Percentiles rank a stretch among this genome's conserved stretches.
These are phyloP conservation scores for Zaprionus capensis DNA, from an alignment of 1,140 invertebrate genomes.

Conservation along the genomic window DNA sequence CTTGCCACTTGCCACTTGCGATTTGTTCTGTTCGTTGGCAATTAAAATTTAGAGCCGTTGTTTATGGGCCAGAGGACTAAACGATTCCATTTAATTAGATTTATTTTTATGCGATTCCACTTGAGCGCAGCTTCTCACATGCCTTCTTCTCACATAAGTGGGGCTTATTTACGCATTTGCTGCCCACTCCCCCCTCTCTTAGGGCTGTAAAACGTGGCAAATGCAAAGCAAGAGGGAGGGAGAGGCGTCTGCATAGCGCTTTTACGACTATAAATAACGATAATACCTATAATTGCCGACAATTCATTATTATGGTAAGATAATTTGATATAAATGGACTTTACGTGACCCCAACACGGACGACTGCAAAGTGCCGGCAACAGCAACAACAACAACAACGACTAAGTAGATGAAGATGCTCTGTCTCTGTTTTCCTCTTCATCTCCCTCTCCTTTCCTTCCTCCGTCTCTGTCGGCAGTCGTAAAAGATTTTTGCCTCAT, in stretches of 20 bases:
- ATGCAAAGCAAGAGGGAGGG: slow-evolving; percentile 40
- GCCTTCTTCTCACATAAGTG: slow-evolving; percentile 26
- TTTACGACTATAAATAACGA: slow-evolving; percentile 83
- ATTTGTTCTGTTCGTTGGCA: slow-evolving; percentile 29
- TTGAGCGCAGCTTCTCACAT: slow-evolving; percentile 24
- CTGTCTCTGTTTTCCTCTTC: neutral
- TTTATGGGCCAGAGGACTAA: slow-evolving; percentile 47
- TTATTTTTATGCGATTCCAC: slow-evolving; percentile 65
- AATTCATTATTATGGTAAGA: slow-evolving; percentile 84
- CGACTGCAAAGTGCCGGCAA: slow-evolving; percentile 40
- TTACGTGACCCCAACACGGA: slow-evolving; percentile 77
- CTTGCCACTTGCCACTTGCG: slow-evolving; percentile 19
- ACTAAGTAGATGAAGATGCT: slow-evolving; percentile 48
- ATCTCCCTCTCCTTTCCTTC: neutral
- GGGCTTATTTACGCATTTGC: slow-evolving; percentile 52
- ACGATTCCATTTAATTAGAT: slow-evolving; percentile 76
- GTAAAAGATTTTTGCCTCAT: slow-evolving; percentile 40
- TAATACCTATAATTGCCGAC: slow-evolving; percentile 84
- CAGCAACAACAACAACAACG: slow-evolving; percentile 19
- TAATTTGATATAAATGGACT: slow-evolving; percentile 84
- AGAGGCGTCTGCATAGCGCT: slow-evolving; percentile 54
- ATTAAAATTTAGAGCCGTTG: slow-evolving; percentile 60
- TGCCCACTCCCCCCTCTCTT: neutral
- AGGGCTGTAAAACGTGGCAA: slow-evolving; percentile 11
- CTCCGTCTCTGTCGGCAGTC: slow-evolving; percentile 31